These are phyloP conservation scores for Neolamprologus cancellatus DNA, from an alignment of 2,113 vertebrate species.

Conservation along the genomic window DNA sequence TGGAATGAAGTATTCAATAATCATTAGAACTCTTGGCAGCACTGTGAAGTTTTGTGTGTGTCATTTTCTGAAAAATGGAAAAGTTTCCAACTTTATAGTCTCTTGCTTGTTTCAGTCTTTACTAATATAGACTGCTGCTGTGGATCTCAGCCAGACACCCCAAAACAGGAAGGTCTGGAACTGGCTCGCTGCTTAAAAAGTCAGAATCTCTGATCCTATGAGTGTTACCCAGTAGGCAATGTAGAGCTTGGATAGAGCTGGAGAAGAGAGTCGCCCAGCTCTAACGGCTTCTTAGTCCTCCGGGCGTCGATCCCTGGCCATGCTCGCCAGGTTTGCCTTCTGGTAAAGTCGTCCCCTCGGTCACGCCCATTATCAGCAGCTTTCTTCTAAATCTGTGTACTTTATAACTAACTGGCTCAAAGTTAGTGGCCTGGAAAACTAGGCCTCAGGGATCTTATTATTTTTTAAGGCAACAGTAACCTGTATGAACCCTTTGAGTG, in stretches of 20 bases:
- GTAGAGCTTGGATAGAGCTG: neutral
- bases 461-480: neutral
- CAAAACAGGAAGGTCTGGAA: neutral
- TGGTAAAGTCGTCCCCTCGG: neutral
- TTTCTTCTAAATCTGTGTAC: neutral
- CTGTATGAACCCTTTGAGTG: neutral
- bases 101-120: neutral
- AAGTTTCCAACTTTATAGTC: neutral
- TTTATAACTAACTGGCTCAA: neutral
- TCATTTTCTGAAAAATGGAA: neutral
- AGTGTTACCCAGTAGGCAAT: neutral
- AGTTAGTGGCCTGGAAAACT: neutral
- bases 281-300: fast-evolving
- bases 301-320: neutral
- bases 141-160: neutral
- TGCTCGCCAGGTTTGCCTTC: neutral
- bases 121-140: neutral
- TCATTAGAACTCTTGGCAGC: neutral
- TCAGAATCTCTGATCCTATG: neutral
- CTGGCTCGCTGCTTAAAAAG: neutral
- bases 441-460: neutral
- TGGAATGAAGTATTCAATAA: neutral
- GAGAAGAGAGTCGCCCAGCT: neutral
- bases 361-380: neutral
- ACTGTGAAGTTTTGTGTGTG: neutral